A percentile compares a stretch with the other conserved stretches of the same genome.
phyloP scores from a whole-genome alignment of 1,140 invertebrate genomes.

The Leptinotarsa undecemlineata region DNA sequence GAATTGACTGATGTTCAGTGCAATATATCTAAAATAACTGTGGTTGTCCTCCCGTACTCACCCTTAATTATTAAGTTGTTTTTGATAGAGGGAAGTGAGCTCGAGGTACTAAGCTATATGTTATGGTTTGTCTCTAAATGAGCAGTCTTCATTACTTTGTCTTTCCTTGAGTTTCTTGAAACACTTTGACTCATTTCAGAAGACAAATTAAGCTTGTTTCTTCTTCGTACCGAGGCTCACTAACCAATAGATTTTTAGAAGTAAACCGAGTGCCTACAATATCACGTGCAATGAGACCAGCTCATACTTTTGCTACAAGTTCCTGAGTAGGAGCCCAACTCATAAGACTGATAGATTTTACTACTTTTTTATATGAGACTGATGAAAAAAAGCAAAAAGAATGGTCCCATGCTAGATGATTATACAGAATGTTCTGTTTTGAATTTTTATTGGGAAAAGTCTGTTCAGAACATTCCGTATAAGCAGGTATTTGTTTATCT shows the following conservation, averaged over 20 bases:
- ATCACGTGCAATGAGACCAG: conserved; percentile 42
- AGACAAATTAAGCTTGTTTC: background rate
- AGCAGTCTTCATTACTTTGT: too few species aligned
- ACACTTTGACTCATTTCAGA: too few species aligned
- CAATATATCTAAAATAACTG: conserved; percentile 50
- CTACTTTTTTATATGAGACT: conserved; percentile 51
- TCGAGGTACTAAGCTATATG: background rate
- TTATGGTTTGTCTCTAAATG: too few species aligned
- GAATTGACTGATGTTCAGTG: conserved; percentile 52
- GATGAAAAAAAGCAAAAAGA: conserved; percentile 36
- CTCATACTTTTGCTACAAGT: conserved; percentile 54
- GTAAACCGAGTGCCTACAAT: conserved; percentile 35
- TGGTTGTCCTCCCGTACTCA: conserved; percentile 51
- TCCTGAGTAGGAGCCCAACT: conserved; percentile 50
- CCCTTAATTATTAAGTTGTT: conserved; percentile 36
- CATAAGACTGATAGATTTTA: conserved; percentile 56
- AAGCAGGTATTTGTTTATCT: conserved; percentile 37
- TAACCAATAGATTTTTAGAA: conserved; percentile 7
- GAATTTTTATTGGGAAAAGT: conserved; percentile 1
- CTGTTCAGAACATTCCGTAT: background rate
- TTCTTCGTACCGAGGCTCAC: background rate
- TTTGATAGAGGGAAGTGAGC: conserved; percentile 20
- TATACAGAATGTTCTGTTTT: conserved; percentile 13
- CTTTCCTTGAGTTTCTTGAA: too few species aligned
- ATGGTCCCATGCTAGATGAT: conserved; percentile 36